Evolutionary conservation across 2,113 vertebrate genomes (phyloP), one percentile per base, ranked within the genome.

Genomic region (Fregata magnificens): DNA sequence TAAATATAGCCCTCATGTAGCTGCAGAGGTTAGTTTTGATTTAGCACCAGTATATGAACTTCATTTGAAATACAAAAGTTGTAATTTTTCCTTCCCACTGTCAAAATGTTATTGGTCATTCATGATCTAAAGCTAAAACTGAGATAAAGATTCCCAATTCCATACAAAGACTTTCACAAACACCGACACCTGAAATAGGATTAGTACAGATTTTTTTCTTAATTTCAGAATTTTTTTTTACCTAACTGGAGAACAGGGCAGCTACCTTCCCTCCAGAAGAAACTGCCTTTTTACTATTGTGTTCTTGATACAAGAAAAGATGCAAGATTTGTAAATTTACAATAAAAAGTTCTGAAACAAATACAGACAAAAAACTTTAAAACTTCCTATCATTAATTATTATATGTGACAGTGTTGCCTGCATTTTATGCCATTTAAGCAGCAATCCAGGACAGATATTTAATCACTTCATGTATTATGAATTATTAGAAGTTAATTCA

Each of bases 401-500:
- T 73, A 12, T 18, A 50, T 6, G 13, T n/a, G 58, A 47, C 22
- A 78, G 77, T 65, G 18, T 55, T 91, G 61, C 28, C 29, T 70
- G 50, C n/a, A 67, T 88, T 80, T 95, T 47, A 91, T 59, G 59
- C 7, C 52, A 82, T 31, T 34, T 67, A 86, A 82, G 36, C 29
- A 87, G 52, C 61, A 91, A 87, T 62, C 22, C 58, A 86, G 67
- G 66, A 87, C 71, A 96, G 62, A 81, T 20, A 66, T 52, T 93
- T 83, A 90, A 88, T 86, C 62, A 84, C 36, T 69, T 58, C 26
- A 71, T 59, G 44, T 79, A 88, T 72, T 82, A 92, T 82, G 56
- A 94, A 86, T 85, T 94, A 90, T 62, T 74, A 83, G 34, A 95
- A 88, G 80, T 82, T 65, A 71, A 82, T 91, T 93, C 89, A 89